These are phyloP conservation scores for Pogonocichla stellata DNA, from an alignment of 2,113 vertebrate genomes.

Conservation along the genomic window DNA sequence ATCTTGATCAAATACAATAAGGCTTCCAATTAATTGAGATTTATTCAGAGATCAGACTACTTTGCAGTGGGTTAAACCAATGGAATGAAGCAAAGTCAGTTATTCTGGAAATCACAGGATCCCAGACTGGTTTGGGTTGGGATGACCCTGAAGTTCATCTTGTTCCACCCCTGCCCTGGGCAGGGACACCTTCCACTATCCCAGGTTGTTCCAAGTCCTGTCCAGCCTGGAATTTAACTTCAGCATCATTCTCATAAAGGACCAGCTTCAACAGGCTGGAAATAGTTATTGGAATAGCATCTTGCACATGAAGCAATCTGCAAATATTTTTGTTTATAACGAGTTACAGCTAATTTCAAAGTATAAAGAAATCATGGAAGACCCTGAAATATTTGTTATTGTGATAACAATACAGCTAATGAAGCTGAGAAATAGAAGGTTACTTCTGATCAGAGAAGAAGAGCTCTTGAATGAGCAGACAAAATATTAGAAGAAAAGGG, in stretches of 20 bases:
- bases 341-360: not conserved
- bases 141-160: not conserved
- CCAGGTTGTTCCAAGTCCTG: rapidly evolving
- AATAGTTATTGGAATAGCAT: not conserved
- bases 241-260: not conserved
- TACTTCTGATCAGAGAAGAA: not conserved
- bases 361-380: not conserved
- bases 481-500: not conserved
- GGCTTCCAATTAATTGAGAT: not conserved
- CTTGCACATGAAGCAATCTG: not conserved
- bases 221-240: not conserved
- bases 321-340: not conserved
- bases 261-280: no score
- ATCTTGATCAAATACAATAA: not conserved
- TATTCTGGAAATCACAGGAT: not conserved
- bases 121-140: rapidly evolving
- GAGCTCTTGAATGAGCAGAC: not conserved
- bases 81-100: not conserved
- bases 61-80: not conserved
- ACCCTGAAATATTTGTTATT: not conserved
- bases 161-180: rapidly evolving
- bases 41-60: not conserved
- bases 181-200: not conserved
- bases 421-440: not conserved
- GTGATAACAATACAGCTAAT: not conserved